Evolutionary conservation across 2,113 vertebrate species (phyloP), one percentile per base, ranked within the genome.

Genomic region (Isurus oxyrinchus): DNA sequence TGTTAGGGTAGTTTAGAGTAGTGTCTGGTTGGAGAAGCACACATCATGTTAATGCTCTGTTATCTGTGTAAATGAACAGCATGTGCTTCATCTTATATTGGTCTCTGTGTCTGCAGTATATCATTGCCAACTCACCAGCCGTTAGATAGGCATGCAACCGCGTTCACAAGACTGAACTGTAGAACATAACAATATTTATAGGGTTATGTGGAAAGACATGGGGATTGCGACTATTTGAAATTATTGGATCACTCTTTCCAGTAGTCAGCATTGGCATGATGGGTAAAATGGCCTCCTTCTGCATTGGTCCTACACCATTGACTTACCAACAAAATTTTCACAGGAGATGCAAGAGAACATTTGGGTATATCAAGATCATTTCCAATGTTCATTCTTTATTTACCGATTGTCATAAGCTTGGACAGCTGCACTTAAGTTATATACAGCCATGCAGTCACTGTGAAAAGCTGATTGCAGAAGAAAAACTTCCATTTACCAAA

Each of bases 341-440:
- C n/a, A 5, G n/a, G 79, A 35, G 55, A 57, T 59, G 0, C 55
- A 31, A 11, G 27, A 19, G 3, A 61, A 35, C 13, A n/a, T n/a
- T 35, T n/a, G 57, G 57, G 61, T 61, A 3, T 31, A 35, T 61
- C 31, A 27, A 93, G 57, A n/a, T 63, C n/a, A 81, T 40, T 81
- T 81, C n/a, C n/a, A 40, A 81, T 81, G 72, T 81, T 81, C 35
- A 81, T 81, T 81, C 16, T 19, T 81, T 40, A n/a, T 84, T 84
- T 44, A 49, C 81, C 3, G 40, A 84, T 84, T 84, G 16, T 4
- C 19, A 21, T 84, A 84, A 95, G 53, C 49, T 69, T 35, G 25
- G 53, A 81, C 96, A 96, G 88, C 63, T 96, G 96, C 61, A 40
- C 67, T 69, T 13, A 57, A 53, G 67, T 94, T 96, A 10, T 40